Evolutionary conservation across 2,113 vertebrate species (phyloP).

Genomic region (Festucalex cinctus): DNA sequence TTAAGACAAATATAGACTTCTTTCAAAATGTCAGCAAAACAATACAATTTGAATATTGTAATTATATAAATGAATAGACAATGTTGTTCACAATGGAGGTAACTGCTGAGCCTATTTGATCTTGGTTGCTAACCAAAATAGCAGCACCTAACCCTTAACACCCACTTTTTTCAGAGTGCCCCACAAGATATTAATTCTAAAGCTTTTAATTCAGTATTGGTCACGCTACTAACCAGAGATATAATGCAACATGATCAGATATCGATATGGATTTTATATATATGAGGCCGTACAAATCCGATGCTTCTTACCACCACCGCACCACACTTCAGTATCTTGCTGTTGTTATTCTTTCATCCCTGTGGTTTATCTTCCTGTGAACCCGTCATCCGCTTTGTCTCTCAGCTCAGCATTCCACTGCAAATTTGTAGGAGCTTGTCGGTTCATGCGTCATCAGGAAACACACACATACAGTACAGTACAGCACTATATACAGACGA

Average conservation of each 20-base stretch:
- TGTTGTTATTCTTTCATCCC: slow-evolving; percentile 23
- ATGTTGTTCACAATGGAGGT: too few species aligned
- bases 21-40: background rate
- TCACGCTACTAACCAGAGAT: background rate
- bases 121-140: background rate
- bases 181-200: background rate
- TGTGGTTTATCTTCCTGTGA: slow-evolving; percentile 23
- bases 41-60: background rate
- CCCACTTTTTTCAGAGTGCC: too few species aligned
- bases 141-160: background rate
- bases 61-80: background rate
- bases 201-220: background rate
- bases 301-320: slow-evolving; percentile 17
- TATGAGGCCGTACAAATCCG: slow-evolving; percentile 14
- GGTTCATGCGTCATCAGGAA: slow-evolving; percentile 30
- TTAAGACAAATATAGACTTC: background rate
- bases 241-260: slow-evolving; percentile 3
- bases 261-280: background rate
- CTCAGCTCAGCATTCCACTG: slow-evolving; percentile 51
- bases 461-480: slow-evolving; percentile 26
- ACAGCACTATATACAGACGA: background rate
- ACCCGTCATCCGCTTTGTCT: slow-evolving; percentile 27
- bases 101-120: background rate
- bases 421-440: slow-evolving; percentile 36
- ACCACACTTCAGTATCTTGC: slow-evolving; percentile 16